Conservation (phyloP, 2,888 invertebrate species). For the Acanthopleura granulata region DNA sequence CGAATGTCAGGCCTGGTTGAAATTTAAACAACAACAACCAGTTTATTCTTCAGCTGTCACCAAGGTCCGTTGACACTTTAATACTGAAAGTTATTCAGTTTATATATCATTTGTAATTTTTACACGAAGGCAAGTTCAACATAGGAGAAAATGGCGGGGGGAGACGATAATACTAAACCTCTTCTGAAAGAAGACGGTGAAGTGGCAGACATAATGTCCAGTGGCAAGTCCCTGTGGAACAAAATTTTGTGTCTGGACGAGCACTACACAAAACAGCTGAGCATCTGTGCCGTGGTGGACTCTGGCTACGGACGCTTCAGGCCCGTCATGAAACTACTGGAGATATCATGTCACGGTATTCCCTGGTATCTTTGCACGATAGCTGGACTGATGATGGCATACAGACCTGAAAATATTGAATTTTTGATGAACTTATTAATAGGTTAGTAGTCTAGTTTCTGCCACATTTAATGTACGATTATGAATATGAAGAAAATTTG, state of each 20-base stretch:
- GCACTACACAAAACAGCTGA: slow-evolving; percentile 38
- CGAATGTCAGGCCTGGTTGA: no score
- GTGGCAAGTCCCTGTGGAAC: slow-evolving; percentile 21
- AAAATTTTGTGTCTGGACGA: slow-evolving; percentile 36
- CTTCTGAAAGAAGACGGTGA: background rate
- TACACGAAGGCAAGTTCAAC: no score
- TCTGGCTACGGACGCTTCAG: slow-evolving; percentile 51
- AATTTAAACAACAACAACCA: no score
- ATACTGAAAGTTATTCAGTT: no score
- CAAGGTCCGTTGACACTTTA: no score
- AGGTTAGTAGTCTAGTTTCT: no score
- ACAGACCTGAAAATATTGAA: slow-evolving; percentile 79
- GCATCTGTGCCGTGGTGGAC: slow-evolving; percentile 54
- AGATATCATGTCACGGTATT: slow-evolving; percentile 89
- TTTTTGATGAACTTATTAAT: slow-evolving; percentile 88
- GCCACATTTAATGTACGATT: no score
- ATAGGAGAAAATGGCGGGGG: background rate
- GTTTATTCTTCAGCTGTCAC: no score
- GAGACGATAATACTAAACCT: background rate
- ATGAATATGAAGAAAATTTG: no score
- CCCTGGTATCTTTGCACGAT: slow-evolving; percentile 86
- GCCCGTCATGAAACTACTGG: slow-evolving; percentile 72
- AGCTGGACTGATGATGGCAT: slow-evolving; percentile 82
- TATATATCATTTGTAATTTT: no score
- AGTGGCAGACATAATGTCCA: background rate